A percentile compares a stretch with the other conserved stretches of the same genome.
Conservation (phyloP, 2,113 vertebrate genomes). For the Brachypodius melanocephalos region DNA sequence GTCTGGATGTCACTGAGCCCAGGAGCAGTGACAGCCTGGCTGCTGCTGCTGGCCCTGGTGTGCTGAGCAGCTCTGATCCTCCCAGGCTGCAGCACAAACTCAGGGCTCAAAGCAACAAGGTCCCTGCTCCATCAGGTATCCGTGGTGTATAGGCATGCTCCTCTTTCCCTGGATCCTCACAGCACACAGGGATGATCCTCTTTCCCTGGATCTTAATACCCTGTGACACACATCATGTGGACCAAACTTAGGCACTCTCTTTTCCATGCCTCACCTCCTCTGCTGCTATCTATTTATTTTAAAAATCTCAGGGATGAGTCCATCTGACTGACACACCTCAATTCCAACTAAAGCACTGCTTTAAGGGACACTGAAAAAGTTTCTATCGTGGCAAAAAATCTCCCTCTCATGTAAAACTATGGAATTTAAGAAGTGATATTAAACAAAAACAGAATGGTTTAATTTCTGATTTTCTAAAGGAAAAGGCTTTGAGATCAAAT, state of each 20-base stretch:
- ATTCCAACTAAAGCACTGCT: neutral
- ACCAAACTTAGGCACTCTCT: neutral
- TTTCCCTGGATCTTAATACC: neutral
- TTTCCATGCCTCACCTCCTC: neutral
- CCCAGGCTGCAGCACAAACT: neutral
- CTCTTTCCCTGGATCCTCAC: neutral
- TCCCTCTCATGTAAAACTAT: neutral
- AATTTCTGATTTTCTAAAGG: neutral
- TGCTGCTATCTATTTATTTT: neutral
- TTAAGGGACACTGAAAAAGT: neutral
- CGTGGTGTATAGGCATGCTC: neutral
- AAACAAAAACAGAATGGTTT: neutral
- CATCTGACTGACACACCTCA: neutral
- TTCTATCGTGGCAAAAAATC: neutral
- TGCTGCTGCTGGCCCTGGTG: neutral
- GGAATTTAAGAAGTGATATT: neutral
- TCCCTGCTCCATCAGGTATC: neutral
- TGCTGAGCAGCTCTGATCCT: neutral
- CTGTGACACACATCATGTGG: neutral
- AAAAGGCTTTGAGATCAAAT: neutral
- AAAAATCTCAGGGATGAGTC: neutral
- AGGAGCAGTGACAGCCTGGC: neutral
- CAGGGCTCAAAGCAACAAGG: fast-evolving
- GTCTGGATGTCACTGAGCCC: fast-evolving
- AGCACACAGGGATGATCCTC: neutral